Base-by-base conservation (phyloP, 1,140 invertebrate genomes). In the fruit fly (Drosophila melanogaster) region DNA sequence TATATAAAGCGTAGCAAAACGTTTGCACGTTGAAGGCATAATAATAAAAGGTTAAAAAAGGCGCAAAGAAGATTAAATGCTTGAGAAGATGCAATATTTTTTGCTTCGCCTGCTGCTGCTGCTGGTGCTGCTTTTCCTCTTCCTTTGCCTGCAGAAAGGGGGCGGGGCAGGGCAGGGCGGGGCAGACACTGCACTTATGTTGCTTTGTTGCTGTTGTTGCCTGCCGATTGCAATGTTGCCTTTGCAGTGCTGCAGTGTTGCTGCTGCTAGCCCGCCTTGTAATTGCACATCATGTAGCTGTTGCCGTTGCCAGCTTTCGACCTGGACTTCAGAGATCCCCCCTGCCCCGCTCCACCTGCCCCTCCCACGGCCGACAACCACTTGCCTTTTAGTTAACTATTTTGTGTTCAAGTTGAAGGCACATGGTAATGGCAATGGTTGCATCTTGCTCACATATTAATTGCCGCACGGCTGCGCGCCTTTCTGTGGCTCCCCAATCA, bases 21-120 rank as follows among this genome's bases (percentile, higher is more conserved):
- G 84, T 89, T 89, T 89, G 84, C 84, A 89, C 84, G 84, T 89
- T 89, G 85, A 89, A 89, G 84, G 84, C 84, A 89, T 89, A 89
- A 89, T 89, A 89, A 89, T 89, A 89, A 89, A 89, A 89, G 84
- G 84, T 89, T 89, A 89, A 89, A 89, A 89, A 90, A 89, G 84
- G 84, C 84, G 84, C 84, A 89, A 90, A 90, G 89, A 91, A 83
- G 89, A 91, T 90, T 90, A 90, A 90, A 91, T 84, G 87, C 84
- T 90, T 84, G 79, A 81, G 84, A 89, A 89, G 89, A 84, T 89
- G 87, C 89, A 89, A 91, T 90, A 89, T 90, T 90, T 89, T 80
- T 79, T 66, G 64, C 58, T 79, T 84, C 73, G 64, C 71, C 77
- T 79, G 77, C 64, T 73, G 56, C 33, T 62, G 65, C 26, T 53